A percentile compares a stretch with the other conserved stretches of the same genome.
These are phyloP conservation scores for Mareca penelope DNA, from an alignment of 2,797 vertebrate genomes.

Conservation along the genomic window DNA sequence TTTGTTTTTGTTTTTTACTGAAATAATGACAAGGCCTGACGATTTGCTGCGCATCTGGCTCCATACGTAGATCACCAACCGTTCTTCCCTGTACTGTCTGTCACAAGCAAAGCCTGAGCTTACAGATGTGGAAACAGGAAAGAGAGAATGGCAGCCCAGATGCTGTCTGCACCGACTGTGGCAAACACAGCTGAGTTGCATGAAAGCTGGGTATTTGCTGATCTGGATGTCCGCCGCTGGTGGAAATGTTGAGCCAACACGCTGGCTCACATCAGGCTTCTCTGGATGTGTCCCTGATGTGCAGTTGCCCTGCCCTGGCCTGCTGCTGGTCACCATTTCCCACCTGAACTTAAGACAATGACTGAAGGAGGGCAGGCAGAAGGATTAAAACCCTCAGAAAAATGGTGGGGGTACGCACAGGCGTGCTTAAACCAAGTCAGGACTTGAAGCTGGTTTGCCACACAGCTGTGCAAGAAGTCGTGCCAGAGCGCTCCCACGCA, in stretches of 20 bases:
- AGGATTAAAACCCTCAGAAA: not conserved
- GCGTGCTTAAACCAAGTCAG: not conserved
- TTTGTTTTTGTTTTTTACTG: not conserved
- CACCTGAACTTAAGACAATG: not conserved
- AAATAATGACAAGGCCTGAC: not conserved
- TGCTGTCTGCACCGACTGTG: not conserved
- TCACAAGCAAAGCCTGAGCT: not conserved
- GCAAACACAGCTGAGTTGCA: not conserved
- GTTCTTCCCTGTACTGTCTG: not conserved
- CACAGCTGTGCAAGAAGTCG: accelerated
- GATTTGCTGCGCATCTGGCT: not conserved
- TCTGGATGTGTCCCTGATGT: not conserved
- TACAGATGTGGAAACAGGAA: not conserved
- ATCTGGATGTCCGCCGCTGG: not conserved
- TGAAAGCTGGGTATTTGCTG: not conserved
- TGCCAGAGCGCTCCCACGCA: not conserved
- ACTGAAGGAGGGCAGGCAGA: not conserved
- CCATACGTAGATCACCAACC: not conserved
- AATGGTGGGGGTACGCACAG: accelerated
- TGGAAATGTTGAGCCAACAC: accelerated
- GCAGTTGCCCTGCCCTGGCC: too few species aligned
- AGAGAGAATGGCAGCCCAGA: not conserved
- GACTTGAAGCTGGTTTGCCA: not conserved
- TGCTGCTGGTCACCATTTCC: not conserved
- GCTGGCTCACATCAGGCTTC: not conserved